These are phyloP conservation scores for Ischnura elegans DNA, from an alignment of 2,888 invertebrate species.

Conservation along the genomic window DNA sequence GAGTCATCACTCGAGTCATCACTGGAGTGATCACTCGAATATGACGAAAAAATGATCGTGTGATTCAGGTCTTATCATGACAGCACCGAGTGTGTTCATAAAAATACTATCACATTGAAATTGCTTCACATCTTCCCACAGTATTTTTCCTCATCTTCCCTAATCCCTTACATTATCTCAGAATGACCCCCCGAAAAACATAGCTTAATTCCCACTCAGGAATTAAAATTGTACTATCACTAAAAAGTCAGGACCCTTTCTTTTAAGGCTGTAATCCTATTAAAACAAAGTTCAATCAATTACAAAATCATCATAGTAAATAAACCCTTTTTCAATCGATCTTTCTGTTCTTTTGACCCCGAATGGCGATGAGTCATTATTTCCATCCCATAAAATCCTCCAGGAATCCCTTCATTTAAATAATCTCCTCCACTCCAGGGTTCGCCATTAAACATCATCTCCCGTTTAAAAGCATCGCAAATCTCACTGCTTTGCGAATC, in stretches of 20 bases:
- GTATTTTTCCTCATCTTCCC: not conserved
- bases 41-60: no score
- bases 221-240: no score
- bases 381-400: not conserved
- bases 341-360: not conserved
- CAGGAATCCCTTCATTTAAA: conserved; percentile 14
- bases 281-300: conserved; percentile 26
- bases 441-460: conserved; percentile 4
- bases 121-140: not conserved
- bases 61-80: not conserved
- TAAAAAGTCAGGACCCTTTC: not conserved
- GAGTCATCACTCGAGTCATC: no score
- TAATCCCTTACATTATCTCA: not conserved
- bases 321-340: not conserved
- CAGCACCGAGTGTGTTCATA: not conserved
- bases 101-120: not conserved
- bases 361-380: not conserved
- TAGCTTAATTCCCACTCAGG: not conserved
- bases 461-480: not conserved
- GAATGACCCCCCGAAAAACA: not conserved
- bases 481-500: not conserved
- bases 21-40: no score
- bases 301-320: conserved; percentile 4
- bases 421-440: not conserved
- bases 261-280: conserved; percentile 3